A percentile compares a stretch with the other conserved stretches of the same genome.
Evolutionary conservation across 2,113 vertebrate species (phyloP).

Genomic region (Hylia prasina): DNA sequence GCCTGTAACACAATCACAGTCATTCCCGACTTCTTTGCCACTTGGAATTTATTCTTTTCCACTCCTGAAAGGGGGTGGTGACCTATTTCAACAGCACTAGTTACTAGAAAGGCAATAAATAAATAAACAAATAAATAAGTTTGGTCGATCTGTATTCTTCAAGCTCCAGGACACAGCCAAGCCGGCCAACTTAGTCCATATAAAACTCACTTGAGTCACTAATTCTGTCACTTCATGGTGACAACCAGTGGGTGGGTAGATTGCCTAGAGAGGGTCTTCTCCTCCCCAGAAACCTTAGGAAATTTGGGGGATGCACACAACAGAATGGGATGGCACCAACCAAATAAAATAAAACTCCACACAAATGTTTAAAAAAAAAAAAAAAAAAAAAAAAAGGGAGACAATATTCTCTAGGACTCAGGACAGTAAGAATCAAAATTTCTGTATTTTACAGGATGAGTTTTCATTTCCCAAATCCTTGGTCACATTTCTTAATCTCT

Average conservation of each 20-base stretch:
- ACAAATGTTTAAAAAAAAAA: background rate
- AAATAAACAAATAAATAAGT: background rate
- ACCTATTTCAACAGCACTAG: background rate
- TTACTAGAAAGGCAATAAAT: background rate
- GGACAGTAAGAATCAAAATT: background rate
- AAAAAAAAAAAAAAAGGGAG: background rate
- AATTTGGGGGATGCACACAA: background rate
- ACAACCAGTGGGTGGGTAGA: background rate
- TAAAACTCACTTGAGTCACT: background rate
- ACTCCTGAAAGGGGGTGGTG: background rate
- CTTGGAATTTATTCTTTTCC: background rate
- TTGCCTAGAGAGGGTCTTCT: background rate
- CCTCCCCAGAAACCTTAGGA: background rate
- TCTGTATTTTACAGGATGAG: background rate
- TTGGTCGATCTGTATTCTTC: background rate
- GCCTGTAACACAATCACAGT: background rate
- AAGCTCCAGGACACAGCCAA: background rate
- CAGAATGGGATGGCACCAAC: fast-evolving
- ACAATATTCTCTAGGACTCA: background rate
- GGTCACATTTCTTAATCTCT: background rate
- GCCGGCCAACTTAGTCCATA: background rate
- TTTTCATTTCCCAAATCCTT: background rate
- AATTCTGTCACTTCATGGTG: background rate
- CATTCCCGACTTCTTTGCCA: background rate
- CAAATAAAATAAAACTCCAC: background rate